Percentiles rank a stretch among this genome's conserved stretches.
Evolutionary conservation across 2,888 invertebrate species (phyloP).

Genomic region (Dasypolia templi): DNA sequence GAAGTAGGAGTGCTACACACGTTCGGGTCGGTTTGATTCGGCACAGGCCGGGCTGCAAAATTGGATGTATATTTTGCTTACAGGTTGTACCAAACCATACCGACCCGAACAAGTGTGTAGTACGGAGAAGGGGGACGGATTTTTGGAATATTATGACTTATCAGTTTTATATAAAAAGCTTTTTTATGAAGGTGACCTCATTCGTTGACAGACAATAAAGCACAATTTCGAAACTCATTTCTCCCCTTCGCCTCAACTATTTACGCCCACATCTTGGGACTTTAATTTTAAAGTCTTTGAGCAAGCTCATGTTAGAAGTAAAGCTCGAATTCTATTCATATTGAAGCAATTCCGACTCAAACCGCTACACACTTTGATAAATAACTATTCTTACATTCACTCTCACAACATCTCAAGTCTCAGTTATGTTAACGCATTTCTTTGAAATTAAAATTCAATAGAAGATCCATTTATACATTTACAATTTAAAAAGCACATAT

Average conservation of each 20-base stretch:
- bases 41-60: too few species aligned
- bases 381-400: slow-evolving; percentile 67
- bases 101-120: background rate
- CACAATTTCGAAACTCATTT: slow-evolving; percentile 14
- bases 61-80: background rate
- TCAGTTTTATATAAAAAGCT: slow-evolving; percentile 38
- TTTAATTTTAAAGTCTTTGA: slow-evolving; percentile 68
- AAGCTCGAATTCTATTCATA: slow-evolving; percentile 66
- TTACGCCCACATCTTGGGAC: slow-evolving; percentile 50
- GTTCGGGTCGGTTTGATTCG: background rate
- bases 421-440: slow-evolving; percentile 58
- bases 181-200: slow-evolving; percentile 16
- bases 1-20: slow-evolving; percentile 7
- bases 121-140: slow-evolving; percentile 46
- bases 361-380: slow-evolving; percentile 66
- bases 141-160: slow-evolving; percentile 43
- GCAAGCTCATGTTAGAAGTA: slow-evolving; percentile 58
- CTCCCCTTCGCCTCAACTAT: slow-evolving; percentile 57
- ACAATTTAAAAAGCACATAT: slow-evolving; percentile 7
- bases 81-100: background rate
- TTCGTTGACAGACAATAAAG: slow-evolving; percentile 18
- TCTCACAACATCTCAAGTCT: slow-evolving; percentile 68
- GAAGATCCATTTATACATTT: slow-evolving; percentile 23
- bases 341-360: slow-evolving; percentile 71
- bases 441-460: slow-evolving; percentile 41